Conservation (phyloP, 2,888 invertebrate genomes). For the Microctonus hyperodae region DNA sequence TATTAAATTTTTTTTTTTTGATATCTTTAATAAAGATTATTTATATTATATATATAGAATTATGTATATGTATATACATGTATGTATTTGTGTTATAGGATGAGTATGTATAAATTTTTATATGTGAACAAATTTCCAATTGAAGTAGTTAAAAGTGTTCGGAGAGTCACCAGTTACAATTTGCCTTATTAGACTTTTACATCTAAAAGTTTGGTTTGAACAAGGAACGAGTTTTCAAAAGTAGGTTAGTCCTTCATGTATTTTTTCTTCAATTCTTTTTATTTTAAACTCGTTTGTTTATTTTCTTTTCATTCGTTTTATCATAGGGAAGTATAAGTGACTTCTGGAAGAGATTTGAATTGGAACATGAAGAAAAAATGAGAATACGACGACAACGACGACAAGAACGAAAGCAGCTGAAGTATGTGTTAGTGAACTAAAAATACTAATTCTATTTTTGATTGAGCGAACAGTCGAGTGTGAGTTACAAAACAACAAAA, state of each 20-base stretch:
- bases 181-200: constrained; percentile 12
- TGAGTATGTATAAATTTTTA: background rate
- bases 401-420: background rate
- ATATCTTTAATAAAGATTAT: too few species aligned
- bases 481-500: constrained; percentile 21
- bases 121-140: too few species aligned
- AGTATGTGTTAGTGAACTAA: constrained; percentile 40
- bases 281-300: background rate
- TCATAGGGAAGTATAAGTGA: background rate
- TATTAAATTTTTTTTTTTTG: too few species aligned
- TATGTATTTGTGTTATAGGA: background rate
- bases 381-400: background rate
- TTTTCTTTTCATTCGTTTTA: background rate
- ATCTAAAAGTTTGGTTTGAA: background rate
- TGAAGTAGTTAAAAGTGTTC: background rate
- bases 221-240: background rate
- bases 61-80: too few species aligned
- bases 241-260: background rate
- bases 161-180: background rate
- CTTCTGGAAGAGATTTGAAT: constrained; percentile 7
- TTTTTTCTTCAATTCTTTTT: background rate
- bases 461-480: constrained; percentile 39
- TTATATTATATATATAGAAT: too few species aligned
- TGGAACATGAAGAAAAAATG: background rate
- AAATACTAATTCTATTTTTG: constrained; percentile 51